phyloP scores from a whole-genome alignment of 2,797 vertebrate genomes.

The Euthynnus affinis region DNA sequence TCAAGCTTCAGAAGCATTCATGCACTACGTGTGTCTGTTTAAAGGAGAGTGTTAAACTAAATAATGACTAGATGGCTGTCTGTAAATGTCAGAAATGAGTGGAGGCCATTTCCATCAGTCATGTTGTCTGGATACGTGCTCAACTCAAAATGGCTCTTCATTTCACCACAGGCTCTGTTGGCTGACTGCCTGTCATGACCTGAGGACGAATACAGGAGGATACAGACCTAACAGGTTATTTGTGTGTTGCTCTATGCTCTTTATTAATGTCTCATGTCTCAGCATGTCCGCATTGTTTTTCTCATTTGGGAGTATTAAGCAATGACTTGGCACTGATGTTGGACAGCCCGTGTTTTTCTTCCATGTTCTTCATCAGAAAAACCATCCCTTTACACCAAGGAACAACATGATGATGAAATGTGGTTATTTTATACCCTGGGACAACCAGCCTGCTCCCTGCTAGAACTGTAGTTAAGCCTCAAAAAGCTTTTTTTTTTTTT shows the following conservation, averaged over 20 bases:
- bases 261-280: conserved; percentile 47
- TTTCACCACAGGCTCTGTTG: conserved; percentile 54
- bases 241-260: conserved; percentile 47
- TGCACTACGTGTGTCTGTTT: not conserved
- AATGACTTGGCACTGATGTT: conserved; percentile 46
- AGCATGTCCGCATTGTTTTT: conserved; percentile 73
- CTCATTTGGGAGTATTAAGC: conserved; percentile 57
- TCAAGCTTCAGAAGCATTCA: not conserved
- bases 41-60: conserved; percentile 9
- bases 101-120: conserved; percentile 39
- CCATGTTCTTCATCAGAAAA: conserved; percentile 51
- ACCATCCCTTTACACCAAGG: conserved; percentile 43
- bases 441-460: conserved; percentile 17
- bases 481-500: not conserved
- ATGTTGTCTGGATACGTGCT: conserved; percentile 30
- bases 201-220: conserved; percentile 39
- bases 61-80: not conserved
- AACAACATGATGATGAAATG: conserved; percentile 63
- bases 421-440: conserved; percentile 42
- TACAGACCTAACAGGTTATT: conserved; percentile 80
- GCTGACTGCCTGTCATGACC: conserved; percentile 39
- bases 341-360: conserved; percentile 13
- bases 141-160: conserved; percentile 39
- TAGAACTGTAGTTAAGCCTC: conserved; percentile 13
- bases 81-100: not conserved